A percentile compares a stretch with the other conserved stretches of the same genome.
These are phyloP conservation scores for Mormyrops boulengeri DNA, from an alignment of 2,797 vertebrate species.

Conservation along the genomic window DNA sequence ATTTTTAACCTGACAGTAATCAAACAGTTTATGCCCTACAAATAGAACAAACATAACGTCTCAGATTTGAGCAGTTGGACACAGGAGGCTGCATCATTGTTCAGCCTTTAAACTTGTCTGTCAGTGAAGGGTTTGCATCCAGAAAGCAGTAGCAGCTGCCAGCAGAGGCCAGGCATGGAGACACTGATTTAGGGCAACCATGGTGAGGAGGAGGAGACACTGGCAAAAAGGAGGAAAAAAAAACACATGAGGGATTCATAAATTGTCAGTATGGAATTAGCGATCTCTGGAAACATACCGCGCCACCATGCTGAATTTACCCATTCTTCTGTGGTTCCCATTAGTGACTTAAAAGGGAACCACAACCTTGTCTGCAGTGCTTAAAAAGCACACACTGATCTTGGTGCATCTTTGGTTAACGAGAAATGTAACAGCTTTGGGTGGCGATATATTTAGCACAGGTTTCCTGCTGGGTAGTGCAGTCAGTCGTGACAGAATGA, in stretches of 20 bases:
- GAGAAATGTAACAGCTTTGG: neutral
- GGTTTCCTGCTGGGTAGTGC: neutral
- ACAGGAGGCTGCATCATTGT: neutral
- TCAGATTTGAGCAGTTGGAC: neutral
- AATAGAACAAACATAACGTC: neutral
- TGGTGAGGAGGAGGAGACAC: neutral
- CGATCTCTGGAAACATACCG: neutral
- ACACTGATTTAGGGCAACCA: neutral
- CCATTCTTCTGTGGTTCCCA: neutral
- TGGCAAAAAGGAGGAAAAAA: neutral
- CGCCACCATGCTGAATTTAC: neutral
- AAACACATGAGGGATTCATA: neutral
- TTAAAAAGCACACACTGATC: neutral
- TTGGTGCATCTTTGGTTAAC: neutral
- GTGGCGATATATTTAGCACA: neutral
- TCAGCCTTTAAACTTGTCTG: neutral
- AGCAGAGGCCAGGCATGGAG: neutral
- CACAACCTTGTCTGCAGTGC: neutral
- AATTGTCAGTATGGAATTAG: neutral
- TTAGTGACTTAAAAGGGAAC: neutral
- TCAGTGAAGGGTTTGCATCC: neutral
- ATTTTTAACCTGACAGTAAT: neutral
- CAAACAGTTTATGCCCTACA: conserved; percentile 2
- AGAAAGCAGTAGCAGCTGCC: neutral
- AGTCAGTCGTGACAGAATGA: conserved; percentile 5